Conservation (phyloP, 2,888 invertebrate species). For the Melangyna quadrimaculata region DNA sequence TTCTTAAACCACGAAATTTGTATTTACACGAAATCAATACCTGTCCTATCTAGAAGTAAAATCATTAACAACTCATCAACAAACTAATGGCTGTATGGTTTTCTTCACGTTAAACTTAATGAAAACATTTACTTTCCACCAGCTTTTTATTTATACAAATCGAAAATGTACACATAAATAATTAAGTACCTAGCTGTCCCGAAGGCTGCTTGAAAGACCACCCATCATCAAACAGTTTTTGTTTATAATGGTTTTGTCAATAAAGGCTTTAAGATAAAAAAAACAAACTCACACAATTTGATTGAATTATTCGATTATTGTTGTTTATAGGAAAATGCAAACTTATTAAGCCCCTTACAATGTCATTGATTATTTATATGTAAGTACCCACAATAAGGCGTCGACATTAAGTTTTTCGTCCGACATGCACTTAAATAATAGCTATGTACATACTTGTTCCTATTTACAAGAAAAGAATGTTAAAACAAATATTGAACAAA, state of each 20-base stretch:
- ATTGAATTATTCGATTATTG: neutral
- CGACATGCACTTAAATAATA: neutral
- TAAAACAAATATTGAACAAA: conserved; percentile 2
- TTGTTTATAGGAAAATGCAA: neutral
- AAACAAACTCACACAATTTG: neutral
- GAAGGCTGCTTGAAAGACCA: neutral
- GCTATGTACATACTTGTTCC: neutral
- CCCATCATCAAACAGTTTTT: neutral
- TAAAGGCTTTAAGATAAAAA: neutral
- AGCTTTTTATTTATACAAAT: neutral
- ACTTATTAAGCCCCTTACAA: neutral
- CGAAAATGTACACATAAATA: neutral
- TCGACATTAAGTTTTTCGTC: neutral
- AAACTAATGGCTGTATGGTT: neutral
- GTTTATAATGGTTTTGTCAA: neutral
- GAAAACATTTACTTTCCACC: neutral
- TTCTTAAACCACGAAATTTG: too few relatives aligned
- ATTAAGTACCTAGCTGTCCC: neutral
- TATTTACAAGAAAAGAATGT: neutral
- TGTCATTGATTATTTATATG: neutral
- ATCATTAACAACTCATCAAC: neutral
- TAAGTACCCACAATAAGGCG: neutral
- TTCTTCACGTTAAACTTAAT: neutral
- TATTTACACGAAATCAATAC: neutral
- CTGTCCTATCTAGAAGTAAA: neutral